Conservation (phyloP, 2,888 invertebrate genomes). For the Clunio marinus region DNA sequence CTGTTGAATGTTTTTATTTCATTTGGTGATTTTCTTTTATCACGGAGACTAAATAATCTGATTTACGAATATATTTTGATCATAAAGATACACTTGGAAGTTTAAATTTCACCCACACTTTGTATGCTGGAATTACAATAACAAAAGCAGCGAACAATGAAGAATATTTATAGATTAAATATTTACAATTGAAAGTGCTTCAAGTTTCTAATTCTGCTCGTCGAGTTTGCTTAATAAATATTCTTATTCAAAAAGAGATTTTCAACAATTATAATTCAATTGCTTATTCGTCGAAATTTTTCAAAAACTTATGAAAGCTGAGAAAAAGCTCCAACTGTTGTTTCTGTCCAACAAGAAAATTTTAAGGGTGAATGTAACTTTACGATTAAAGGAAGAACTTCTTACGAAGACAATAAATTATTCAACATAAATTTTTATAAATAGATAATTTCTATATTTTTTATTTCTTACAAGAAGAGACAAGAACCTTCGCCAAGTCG, state of each 20-base stretch:
- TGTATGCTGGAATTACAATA: too few relatives aligned
- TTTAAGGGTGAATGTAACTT: conserved; percentile 4
- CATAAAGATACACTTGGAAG: too few relatives aligned
- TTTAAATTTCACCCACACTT: too few relatives aligned
- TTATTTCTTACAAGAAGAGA: not conserved
- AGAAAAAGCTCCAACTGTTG: conserved; percentile 5
- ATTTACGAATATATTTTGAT: too few relatives aligned
- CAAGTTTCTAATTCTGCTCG: not conserved
- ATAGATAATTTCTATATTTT: not conserved
- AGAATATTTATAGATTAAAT: conserved; percentile 1
- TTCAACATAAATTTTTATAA: not conserved
- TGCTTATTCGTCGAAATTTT: not conserved
- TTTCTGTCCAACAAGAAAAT: not conserved
- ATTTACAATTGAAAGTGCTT: conserved; percentile 12
- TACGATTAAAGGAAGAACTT: not conserved
- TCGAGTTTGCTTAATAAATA: not conserved
- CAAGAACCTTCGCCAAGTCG: too few relatives aligned
- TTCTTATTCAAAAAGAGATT: not conserved
- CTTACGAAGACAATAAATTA: not conserved
- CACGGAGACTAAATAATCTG: too few relatives aligned
- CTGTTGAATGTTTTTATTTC: too few relatives aligned
- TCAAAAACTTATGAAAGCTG: not conserved
- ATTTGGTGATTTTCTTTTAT: too few relatives aligned
- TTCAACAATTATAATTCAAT: conserved; percentile 16
- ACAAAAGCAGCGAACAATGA: too few relatives aligned